phyloP scores from a whole-genome alignment of 2,797 vertebrate species.

The Lutjanus argentimaculatus region DNA sequence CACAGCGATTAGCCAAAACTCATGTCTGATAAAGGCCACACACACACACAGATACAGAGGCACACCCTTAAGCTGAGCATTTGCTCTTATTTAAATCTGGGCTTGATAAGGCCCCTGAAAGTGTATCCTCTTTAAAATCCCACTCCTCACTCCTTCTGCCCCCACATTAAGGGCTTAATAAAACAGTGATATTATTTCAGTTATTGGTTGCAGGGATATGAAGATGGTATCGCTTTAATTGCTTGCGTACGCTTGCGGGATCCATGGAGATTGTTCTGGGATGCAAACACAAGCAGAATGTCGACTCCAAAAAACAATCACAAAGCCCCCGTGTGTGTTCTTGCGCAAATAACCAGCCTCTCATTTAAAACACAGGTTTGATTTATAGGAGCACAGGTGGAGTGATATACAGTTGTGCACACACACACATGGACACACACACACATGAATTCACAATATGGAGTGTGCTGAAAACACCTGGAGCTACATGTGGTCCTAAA shows the following conservation, averaged over 20 bases:
- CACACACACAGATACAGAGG: conserved; percentile 64
- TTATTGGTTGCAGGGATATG: conserved; percentile 89
- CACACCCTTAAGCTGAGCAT: conserved; percentile 83
- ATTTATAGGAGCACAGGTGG: conserved; percentile 82
- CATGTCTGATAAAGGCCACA: conserved; percentile 84
- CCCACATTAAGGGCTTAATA: conserved; percentile 87
- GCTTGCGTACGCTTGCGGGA: conserved; percentile 87
- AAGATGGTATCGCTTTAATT: conserved; percentile 91
- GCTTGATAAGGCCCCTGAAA: conserved; percentile 82
- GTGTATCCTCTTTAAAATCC: conserved; percentile 83
- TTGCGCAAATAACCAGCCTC: conserved; percentile 79
- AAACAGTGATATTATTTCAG: conserved; percentile 89
- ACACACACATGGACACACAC: conserved; percentile 7
- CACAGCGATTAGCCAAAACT: conserved; percentile 81
- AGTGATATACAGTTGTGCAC: conserved; percentile 70
- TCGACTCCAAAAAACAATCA: conserved; percentile 88
- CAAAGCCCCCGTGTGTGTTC: conserved; percentile 81
- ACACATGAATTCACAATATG: conserved; percentile 34
- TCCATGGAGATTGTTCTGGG: conserved; percentile 88
- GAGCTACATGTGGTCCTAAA: conserved; percentile 55
- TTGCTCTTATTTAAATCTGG: conserved; percentile 85
- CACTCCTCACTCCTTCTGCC: conserved; percentile 79
- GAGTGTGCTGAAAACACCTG: conserved; percentile 55
- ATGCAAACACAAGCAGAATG: conserved; percentile 91
- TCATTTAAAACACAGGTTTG: conserved; percentile 84